These are phyloP conservation scores for Petrosia ficiformis DNA, from an alignment of 37 sponge, comb jelly and placozoan species.

Conservation along the genomic window DNA sequence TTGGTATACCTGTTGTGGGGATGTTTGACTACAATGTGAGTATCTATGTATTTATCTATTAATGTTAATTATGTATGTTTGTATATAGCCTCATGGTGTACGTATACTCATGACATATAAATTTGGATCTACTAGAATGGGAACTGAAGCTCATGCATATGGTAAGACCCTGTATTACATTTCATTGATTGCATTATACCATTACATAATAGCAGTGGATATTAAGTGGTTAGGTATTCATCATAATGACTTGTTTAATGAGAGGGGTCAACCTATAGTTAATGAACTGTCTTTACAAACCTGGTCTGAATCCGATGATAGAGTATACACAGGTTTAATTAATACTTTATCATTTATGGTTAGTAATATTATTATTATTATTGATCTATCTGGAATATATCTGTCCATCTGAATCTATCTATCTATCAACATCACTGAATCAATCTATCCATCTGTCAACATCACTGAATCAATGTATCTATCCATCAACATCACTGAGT, in stretches of 20 bases:
- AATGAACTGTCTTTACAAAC: slow-evolving; percentile 47
- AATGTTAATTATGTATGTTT: slow-evolving; percentile 8
- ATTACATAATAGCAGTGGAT: slow-evolving; percentile 41
- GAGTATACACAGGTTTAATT: slow-evolving; percentile 27
- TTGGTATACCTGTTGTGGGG: slow-evolving; percentile 81
- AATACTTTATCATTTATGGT: slow-evolving; percentile 13
- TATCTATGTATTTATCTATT: neutral
- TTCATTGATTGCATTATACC: neutral
- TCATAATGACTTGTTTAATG: slow-evolving; percentile 59
- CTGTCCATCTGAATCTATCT: too few relatives aligned
- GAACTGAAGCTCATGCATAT: slow-evolving; percentile 69
- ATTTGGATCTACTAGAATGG: slow-evolving; percentile 88
- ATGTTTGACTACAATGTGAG: slow-evolving; percentile 95
- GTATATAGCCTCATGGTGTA: slow-evolving; percentile 81
- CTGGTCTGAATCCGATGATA: slow-evolving; percentile 61
- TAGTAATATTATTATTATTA: neutral
- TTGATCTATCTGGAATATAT: too few relatives aligned
- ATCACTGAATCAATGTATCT: too few relatives aligned
- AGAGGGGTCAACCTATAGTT: slow-evolving; percentile 11
- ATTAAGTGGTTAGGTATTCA: slow-evolving; percentile 87
- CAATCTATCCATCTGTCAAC: slow-evolving; percentile 9
- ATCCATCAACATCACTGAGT: too few relatives aligned
- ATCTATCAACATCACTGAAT: too few relatives aligned
- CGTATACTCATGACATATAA: slow-evolving; percentile 90
- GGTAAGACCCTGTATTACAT: slow-evolving; percentile 4